phyloP scores from a whole-genome alignment of 1,140 invertebrate species.

The Zaprionus tsacasi region DNA sequence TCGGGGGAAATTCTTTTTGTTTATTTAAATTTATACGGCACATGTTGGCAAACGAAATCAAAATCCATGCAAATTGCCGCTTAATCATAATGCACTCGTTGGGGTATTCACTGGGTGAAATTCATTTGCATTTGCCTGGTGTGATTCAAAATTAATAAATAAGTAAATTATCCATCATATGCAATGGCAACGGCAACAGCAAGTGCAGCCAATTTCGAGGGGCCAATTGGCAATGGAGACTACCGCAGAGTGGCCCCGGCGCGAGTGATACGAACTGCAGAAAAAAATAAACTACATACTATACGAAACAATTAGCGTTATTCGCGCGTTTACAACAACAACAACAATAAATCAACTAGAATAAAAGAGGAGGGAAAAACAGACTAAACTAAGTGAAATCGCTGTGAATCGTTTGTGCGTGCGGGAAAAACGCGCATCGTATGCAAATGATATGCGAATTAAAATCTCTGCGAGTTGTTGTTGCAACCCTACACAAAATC shows the following conservation, averaged over 20 bases:
- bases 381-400: slow-evolving; percentile 10
- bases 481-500: slow-evolving; percentile 56
- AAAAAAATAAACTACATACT: background rate
- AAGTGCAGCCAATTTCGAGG: slow-evolving; percentile 7
- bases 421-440: background rate
- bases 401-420: slow-evolving; percentile 22
- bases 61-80: slow-evolving; percentile 54
- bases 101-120: too few species aligned
- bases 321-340: slow-evolving; percentile 4
- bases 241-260: background rate
- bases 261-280: background rate
- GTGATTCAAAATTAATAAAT: slow-evolving; percentile 20
- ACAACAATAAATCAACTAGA: slow-evolving; percentile 13
- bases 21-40: slow-evolving; percentile 9
- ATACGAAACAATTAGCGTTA: background rate
- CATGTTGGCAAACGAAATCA: background rate
- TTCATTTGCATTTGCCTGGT: slow-evolving; percentile 10
- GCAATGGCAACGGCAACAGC: background rate
- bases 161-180: slow-evolving; percentile 14
- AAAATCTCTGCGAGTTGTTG: slow-evolving; percentile 27
- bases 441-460: slow-evolving; percentile 36
- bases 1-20: slow-evolving; percentile 15
- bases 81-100: slow-evolving; percentile 42
- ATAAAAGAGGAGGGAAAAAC: background rate
- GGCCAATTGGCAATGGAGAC: background rate